Conservation (phyloP, 2,888 invertebrate species). For the Halictus quadricinctus region DNA sequence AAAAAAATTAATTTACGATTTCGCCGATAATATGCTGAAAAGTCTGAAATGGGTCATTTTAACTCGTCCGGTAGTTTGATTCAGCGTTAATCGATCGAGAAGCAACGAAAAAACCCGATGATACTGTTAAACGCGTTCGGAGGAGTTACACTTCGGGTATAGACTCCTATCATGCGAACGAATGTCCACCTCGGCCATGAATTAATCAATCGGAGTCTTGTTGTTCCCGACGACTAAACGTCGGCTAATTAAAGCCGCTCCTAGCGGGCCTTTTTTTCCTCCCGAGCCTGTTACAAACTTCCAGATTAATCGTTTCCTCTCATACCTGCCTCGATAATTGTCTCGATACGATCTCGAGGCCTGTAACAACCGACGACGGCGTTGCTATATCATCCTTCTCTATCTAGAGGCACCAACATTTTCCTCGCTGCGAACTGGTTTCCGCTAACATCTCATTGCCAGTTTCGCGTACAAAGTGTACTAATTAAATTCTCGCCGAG, state of each 20-base stretch:
- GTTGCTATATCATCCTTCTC: background rate
- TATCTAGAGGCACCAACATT: background rate
- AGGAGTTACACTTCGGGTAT: background rate
- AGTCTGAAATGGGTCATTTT: background rate
- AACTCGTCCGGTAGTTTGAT: conserved; percentile 4
- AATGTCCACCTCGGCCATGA: background rate
- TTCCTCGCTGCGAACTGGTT: conserved; percentile 1
- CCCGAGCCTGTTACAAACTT: background rate
- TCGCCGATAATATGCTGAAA: background rate
- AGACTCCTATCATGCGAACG: background rate
- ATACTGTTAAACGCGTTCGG: background rate
- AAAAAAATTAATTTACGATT: background rate
- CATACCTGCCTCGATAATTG: conserved; percentile 12
- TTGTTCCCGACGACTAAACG: background rate
- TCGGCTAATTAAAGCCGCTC: conserved; percentile 8
- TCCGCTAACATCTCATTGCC: conserved; percentile 2
- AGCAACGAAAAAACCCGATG: background rate
- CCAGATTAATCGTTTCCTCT: conserved; percentile 12
- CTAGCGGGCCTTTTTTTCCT: background rate
- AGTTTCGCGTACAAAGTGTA: background rate
- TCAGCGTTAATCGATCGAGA: background rate
- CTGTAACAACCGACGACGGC: background rate
- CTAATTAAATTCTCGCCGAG: conserved; percentile 11
- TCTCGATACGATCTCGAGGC: background rate
- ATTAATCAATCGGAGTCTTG: background rate